Conservation (phyloP, 2,113 vertebrate genomes). For the Sminthopsis crassicaudata region DNA sequence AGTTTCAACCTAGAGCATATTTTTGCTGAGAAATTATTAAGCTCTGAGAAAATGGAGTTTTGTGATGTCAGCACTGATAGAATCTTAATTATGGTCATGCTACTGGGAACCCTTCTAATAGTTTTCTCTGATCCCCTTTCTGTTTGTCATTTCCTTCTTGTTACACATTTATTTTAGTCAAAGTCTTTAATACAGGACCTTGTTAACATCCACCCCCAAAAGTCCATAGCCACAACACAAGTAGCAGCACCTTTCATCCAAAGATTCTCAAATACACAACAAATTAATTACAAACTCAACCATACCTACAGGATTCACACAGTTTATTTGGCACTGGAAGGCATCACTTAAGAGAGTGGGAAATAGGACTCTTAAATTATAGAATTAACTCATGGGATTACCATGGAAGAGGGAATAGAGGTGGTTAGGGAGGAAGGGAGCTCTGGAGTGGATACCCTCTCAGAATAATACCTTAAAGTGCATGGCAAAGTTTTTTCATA, state of each 20-base stretch:
- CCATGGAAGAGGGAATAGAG: no score
- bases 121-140: background rate
- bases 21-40: constrained; percentile 54
- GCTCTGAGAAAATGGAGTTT: constrained; percentile 60
- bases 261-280: constrained; percentile 9
- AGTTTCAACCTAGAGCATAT: constrained; percentile 15
- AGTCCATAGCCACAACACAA: background rate
- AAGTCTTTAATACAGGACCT: background rate
- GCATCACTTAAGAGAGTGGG: constrained; percentile 6
- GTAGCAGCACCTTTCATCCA: constrained; percentile 15
- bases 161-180: constrained; percentile 30
- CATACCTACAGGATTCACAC: background rate
- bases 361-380: background rate
- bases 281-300: constrained; percentile 9
- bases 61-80: constrained; percentile 47
- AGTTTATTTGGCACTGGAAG: constrained; percentile 1
- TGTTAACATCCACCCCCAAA: background rate
- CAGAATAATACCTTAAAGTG: background rate
- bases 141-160: constrained; percentile 33
- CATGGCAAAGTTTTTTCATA: background rate
- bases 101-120: background rate
- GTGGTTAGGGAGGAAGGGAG: background rate
- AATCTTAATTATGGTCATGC: constrained; percentile 33
- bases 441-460: background rate
- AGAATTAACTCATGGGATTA: background rate